These are phyloP conservation scores for Mola mola DNA, from an alignment of 2,113 vertebrate genomes.

Conservation along the genomic window DNA sequence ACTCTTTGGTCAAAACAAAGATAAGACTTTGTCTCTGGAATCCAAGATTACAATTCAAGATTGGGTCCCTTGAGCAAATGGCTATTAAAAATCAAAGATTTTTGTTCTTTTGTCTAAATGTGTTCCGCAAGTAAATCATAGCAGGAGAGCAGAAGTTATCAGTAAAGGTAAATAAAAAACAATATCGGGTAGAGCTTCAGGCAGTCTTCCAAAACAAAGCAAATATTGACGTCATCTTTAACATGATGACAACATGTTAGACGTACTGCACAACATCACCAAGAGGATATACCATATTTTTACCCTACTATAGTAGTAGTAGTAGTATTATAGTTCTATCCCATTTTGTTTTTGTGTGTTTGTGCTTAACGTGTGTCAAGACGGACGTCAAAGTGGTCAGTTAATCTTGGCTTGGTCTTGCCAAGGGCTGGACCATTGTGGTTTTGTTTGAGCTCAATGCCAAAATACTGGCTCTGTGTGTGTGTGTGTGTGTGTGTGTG, in stretches of 20 bases:
- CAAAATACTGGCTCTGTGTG: conserved; percentile 42
- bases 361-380: conserved; percentile 47
- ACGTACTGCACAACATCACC: no score
- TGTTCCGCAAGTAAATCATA: no score
- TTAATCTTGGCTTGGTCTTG: conserved; percentile 62
- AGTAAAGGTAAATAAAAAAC: no score
- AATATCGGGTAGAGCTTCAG: no score
- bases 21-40: conserved; percentile 7
- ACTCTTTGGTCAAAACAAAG: conserved; percentile 27
- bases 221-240: no score
- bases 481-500: conserved; percentile 49
- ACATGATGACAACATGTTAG: no score
- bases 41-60: conserved; percentile 8
- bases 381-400: conserved; percentile 77
- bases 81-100: not conserved
- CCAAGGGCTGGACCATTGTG: conserved; percentile 77
- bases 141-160: no score
- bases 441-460: conserved; percentile 71
- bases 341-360: conserved; percentile 25
- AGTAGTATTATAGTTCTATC: not conserved
- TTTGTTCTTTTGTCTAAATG: no score
- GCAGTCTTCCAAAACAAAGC: no score
- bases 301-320: no score
- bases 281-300: no score
- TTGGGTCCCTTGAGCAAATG: not conserved